Conservation (phyloP, 2,113 vertebrate species). For the Microcebus lehilahytsara region DNA sequence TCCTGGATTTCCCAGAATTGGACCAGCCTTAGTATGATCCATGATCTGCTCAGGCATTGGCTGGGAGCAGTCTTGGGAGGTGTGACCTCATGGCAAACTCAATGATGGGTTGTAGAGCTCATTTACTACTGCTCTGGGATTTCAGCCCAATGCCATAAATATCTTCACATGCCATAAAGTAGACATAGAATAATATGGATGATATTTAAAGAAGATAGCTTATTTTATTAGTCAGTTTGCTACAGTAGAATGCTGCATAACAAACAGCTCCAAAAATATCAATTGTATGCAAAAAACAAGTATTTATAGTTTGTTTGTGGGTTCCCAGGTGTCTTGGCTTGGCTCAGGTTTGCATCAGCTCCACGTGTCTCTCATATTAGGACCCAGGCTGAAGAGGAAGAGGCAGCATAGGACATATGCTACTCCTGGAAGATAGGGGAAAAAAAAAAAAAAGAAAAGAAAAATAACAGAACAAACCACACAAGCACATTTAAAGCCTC, state of each 20-base stretch:
- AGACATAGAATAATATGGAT: neutral
- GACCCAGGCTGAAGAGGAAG: neutral
- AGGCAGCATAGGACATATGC: neutral
- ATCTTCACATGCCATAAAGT: neutral
- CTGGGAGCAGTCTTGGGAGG: neutral
- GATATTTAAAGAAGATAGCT: neutral
- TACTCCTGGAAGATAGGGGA: neutral
- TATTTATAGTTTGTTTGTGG: neutral
- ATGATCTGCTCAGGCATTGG: neutral
- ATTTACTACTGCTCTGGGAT: neutral
- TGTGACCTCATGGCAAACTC: neutral
- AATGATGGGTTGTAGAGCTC: neutral
- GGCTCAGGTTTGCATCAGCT: neutral
- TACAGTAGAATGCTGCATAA: neutral
- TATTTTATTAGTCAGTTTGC: neutral
- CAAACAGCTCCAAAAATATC: neutral
- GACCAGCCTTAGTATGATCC: neutral
- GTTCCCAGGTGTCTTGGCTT: neutral
- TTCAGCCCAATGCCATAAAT: neutral
- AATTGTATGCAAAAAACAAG: neutral
- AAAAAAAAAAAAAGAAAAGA: neutral
- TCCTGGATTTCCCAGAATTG: neutral
- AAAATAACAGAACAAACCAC: neutral
- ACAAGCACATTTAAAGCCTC: neutral
- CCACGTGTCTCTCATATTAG: neutral